Conservation (phyloP, 2,113 vertebrate species). For the Salvelinus alpinus region DNA sequence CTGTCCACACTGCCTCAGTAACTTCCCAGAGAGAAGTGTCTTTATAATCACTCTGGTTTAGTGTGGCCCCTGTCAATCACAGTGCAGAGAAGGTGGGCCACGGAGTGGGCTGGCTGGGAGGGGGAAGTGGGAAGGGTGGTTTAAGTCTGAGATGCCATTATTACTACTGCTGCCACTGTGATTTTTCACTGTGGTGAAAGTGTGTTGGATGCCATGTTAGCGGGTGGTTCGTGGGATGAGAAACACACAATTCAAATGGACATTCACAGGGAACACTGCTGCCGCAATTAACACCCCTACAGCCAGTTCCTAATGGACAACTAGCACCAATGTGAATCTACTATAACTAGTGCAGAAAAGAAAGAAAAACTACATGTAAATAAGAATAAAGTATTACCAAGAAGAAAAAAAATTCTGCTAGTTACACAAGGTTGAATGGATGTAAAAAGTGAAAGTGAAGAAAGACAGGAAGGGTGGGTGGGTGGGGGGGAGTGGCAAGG, state of each 20-base stretch:
- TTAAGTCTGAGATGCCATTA: no score
- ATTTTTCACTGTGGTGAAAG: no score
- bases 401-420: not conserved
- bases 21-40: constrained; percentile 27
- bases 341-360: no score
- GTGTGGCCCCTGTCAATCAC: constrained; percentile 60
- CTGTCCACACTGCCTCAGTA: constrained; percentile 27
- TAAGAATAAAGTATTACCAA: not conserved
- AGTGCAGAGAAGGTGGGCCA: not conserved
- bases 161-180: no score
- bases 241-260: no score
- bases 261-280: no score
- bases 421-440: constrained; percentile 8
- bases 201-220: no score
- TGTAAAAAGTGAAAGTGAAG: constrained; percentile 12
- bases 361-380: not conserved
- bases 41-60: constrained; percentile 33
- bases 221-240: no score
- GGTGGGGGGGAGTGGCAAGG: not conserved
- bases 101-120: not conserved
- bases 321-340: no score
- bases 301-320: no score
- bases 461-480: not conserved
- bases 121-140: no score
- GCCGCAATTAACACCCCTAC: no score